Conservation (phyloP, 2,113 vertebrate species). For the Glareola pratincola region DNA sequence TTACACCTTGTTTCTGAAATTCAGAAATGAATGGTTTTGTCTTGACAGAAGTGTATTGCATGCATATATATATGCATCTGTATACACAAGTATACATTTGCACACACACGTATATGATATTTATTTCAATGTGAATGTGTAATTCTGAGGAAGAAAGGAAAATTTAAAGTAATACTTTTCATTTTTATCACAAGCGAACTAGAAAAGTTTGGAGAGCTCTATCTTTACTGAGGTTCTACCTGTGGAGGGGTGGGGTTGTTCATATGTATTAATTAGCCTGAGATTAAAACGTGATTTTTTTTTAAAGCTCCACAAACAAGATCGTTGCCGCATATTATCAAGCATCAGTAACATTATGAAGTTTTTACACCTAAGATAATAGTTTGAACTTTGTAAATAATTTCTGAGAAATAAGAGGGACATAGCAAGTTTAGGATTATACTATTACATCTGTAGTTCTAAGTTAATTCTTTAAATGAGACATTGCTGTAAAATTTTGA, state of each 20-base stretch:
- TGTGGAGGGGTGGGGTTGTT: background rate
- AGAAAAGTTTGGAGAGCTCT: background rate
- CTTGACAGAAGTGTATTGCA: background rate
- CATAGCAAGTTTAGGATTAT: background rate
- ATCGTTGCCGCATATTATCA: background rate
- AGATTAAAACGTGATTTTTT: background rate
- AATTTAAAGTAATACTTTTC: background rate
- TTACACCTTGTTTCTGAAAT: background rate
- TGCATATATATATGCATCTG: too few relatives aligned
- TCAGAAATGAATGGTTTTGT: background rate
- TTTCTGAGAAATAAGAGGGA: background rate
- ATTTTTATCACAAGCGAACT: background rate
- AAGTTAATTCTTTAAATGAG: background rate
- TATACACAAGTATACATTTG: background rate
- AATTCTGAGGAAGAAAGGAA: background rate
- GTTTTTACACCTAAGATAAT: background rate
- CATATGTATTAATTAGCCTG: background rate
- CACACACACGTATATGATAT: background rate
- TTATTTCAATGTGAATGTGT: background rate
- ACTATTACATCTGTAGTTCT: background rate
- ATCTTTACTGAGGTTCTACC: background rate
- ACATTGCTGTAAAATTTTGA: background rate
- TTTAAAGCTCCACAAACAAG: background rate
- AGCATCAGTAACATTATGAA: background rate
- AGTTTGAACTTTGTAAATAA: background rate